Evolutionary conservation across 1,140 invertebrate species (phyloP).

Genomic region (Diachasmimorpha longicaudata): DNA sequence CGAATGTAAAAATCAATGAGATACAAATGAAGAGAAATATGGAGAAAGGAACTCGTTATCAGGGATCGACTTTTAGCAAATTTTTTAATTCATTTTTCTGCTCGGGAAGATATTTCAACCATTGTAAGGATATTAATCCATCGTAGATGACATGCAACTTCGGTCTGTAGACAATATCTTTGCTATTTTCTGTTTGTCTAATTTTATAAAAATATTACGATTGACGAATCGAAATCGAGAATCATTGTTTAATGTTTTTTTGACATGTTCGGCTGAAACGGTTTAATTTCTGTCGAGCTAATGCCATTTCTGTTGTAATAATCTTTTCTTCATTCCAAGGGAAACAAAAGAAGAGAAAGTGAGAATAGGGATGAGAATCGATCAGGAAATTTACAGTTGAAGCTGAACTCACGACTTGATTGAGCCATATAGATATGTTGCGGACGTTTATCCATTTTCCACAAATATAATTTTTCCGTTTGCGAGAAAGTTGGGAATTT

Average conservation of each 20-base stretch:
- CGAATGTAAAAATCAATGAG: not conserved
- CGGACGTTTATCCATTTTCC: not conserved
- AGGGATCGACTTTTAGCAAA: not conserved
- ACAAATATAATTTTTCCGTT: too few species aligned
- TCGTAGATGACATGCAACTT: not conserved
- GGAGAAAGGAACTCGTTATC: not conserved
- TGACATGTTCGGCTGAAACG: not conserved
- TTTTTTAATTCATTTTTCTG: constrained; percentile 3
- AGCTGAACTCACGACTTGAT: not conserved
- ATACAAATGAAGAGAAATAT: not conserved
- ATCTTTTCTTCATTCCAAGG: not conserved
- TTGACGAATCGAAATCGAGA: not conserved
- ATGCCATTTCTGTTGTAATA: too few species aligned
- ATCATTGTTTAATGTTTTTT: not conserved
- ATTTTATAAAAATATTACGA: not conserved
- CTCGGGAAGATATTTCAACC: not conserved
- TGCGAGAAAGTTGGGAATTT: too few species aligned
- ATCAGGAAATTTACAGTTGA: not conserved
- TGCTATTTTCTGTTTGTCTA: not conserved
- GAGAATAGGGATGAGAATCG: not conserved
- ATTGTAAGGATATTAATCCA: not conserved
- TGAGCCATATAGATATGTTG: not conserved
- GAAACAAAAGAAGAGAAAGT: not conserved
- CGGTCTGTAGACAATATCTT: not conserved
- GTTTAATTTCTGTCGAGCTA: not conserved